phyloP scores from a whole-genome alignment of 2,113 vertebrate genomes.

The Solea solea region DNA sequence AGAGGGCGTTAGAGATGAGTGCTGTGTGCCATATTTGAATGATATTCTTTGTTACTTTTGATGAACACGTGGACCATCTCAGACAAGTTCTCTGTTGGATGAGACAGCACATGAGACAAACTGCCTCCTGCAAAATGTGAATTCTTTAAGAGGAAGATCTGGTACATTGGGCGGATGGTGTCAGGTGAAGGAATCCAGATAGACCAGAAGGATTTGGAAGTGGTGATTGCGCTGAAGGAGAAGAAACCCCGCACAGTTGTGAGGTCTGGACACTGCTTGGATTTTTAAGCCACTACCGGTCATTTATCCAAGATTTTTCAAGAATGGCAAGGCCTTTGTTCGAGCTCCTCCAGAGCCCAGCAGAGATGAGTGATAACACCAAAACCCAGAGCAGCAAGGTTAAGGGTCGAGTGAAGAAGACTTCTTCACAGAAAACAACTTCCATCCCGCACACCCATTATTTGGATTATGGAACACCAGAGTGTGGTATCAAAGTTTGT shows the following conservation, averaged over 20 bases:
- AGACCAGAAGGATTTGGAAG: background rate
- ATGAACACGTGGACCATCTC: background rate
- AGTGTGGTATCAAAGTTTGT: background rate
- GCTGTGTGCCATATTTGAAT: background rate
- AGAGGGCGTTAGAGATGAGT: background rate
- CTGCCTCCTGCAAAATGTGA: background rate
- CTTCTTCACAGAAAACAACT: no score
- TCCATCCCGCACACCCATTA: background rate
- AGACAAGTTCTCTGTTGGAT: background rate
- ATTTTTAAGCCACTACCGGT: conserved; percentile 11
- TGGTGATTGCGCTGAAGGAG: background rate
- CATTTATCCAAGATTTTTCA: conserved; percentile 31
- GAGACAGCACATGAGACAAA: background rate
- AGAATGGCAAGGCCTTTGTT: background rate
- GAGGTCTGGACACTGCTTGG: conserved; percentile 5
- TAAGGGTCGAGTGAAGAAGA: background rate
- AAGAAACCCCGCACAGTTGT: background rate
- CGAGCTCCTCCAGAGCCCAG: conserved; percentile 5
- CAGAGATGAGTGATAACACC: background rate
- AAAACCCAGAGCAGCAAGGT: background rate
- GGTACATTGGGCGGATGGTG: background rate
- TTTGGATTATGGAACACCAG: conserved; percentile 4
- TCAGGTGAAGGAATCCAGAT: background rate
- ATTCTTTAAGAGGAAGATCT: background rate
- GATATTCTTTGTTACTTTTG: background rate